Evolutionary conservation across 2,797 vertebrate genomes (phyloP), one percentile per base, ranked within the genome.

Genomic region (Ptychobarbus kaznakovi): DNA sequence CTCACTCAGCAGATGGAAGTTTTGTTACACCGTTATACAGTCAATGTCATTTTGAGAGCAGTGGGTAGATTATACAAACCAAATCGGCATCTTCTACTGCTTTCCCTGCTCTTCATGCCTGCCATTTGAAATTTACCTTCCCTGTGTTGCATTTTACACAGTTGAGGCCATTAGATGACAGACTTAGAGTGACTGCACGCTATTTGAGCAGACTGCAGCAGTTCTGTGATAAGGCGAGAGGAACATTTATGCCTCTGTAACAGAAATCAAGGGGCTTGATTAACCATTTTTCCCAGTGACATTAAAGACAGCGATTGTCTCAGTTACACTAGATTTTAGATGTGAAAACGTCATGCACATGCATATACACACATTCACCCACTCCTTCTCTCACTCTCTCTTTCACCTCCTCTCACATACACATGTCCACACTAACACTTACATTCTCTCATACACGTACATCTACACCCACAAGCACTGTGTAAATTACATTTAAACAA

Each of bases 341-440:
- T 40, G 13, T 13, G 32, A 76, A 68, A 20, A 40, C 40, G 40
- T 86, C 79, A 81, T 49, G 28, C 53, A 51, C 65, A 61, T 70
- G 68, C 53, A 80, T 5, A 76, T 35, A 76, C 84, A 86, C 81
- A 75, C 79, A 18, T 66, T 74, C 77, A 65, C 84, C 77, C 84
- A 85, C 84, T 51, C 44, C 56, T 73, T 85, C 56, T 85, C 49
- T 65, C 83, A 84, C 75, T 58, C 75, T 69, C 25, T 13, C 38
- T 84, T 78, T 79, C 83, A 85, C 84, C 84, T 80, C 84, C 84
- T 80, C 84, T 85, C 84, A 85, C 77, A 73, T 63, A 85, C 84
- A 80, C 77, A 73, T 79, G 74, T 73, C 53, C 68, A 74, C 22
- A 28, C 22, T 38, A 73, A 72, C 83, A 85, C 76, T 73, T n/a